Base-by-base conservation (phyloP, 2,797 vertebrate species). In the Girardinus metallicus region DNA sequence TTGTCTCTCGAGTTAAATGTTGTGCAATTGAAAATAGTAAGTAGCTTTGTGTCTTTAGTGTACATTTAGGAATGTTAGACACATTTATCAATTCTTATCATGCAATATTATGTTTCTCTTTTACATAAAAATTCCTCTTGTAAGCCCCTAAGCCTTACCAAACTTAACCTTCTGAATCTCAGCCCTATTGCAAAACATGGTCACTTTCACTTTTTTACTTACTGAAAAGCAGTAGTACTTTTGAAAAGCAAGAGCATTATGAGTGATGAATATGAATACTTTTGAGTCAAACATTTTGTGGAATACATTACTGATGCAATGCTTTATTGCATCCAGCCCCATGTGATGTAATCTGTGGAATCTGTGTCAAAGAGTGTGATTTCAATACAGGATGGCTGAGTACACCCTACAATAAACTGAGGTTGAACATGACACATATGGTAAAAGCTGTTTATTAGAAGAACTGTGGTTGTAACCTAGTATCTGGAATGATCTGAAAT, bases 311-410 rank as follows among this genome's bases (percentile, higher is more conserved):
- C 47, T 91, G 82, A 93, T 2, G 87, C 87, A 93, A 92, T 83
- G 55, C 74, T 76, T 77, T 74, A 80, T 85, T 90, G 80, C 85
- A 90, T 85, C 71, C 77, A 80, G 78, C 74, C 80, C 60, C 5
- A 0, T 16, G 64, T 94, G 91, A 93, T 88, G 91, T 89, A 86
- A 93, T 91, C 74, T 23, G 41, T 31, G 53, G 74, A 81, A 86
- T 92, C 83, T 81, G 82, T 83, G 85, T 91, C 82, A 87, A 91
- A 81, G 84, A 83, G 85, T 83, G 64, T 89, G 88, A 93, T 87
- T 92, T 93, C 87, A 91, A 89, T 71, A 89, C 77, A 72, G 53
- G 34, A 81, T 29, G 73, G 70, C 73, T 55, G 81, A 85, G 85
- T 90, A 93, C 92, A 75, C 91, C 93, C 88, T 85, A 64, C 60